A percentile compares a stretch with the other conserved stretches of the same genome.
phyloP scores from a whole-genome alignment of 2,888 invertebrate species.

The Plagiodera versicolora region DNA sequence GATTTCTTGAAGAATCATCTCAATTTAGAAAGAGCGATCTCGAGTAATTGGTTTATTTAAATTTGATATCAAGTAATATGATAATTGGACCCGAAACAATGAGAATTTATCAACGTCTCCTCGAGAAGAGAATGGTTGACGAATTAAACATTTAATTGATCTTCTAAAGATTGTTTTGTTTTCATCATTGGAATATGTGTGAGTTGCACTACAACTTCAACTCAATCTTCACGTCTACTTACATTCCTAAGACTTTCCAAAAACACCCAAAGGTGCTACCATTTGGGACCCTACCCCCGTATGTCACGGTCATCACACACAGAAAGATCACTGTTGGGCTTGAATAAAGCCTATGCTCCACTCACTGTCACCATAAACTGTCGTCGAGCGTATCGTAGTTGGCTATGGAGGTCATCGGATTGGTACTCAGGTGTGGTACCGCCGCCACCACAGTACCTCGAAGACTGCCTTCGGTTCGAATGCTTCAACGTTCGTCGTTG shows the following conservation, averaged over 20 bases:
- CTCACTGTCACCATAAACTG: constrained; percentile 28
- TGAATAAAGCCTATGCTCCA: constrained; percentile 26
- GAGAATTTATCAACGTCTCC: no score
- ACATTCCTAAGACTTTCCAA: constrained; percentile 66
- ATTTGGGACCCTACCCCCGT: constrained; percentile 88
- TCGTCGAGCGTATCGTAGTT: constrained; percentile 10
- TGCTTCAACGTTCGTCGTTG: constrained; percentile 29
- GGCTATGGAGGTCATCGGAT: constrained; percentile 22
- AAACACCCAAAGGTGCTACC: constrained; percentile 92
- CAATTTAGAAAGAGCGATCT: no score
- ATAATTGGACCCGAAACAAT: no score
- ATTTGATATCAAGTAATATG: no score
- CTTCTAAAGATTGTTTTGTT: no score
- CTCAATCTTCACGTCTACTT: no score
- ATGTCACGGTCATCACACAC: constrained; percentile 80
- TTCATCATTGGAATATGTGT: no score
- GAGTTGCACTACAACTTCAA: no score
- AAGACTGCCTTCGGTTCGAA: constrained; percentile 26
- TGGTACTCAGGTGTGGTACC: constrained; percentile 15
- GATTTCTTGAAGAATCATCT: no score
- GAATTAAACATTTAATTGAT: no score
- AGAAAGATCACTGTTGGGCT: not conserved
- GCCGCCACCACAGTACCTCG: constrained; percentile 21
- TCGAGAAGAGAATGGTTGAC: no score
- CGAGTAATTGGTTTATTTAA: no score